phyloP scores from a whole-genome alignment of 64 coral and sea anemone genomes.

The Anthopleura sola region DNA sequence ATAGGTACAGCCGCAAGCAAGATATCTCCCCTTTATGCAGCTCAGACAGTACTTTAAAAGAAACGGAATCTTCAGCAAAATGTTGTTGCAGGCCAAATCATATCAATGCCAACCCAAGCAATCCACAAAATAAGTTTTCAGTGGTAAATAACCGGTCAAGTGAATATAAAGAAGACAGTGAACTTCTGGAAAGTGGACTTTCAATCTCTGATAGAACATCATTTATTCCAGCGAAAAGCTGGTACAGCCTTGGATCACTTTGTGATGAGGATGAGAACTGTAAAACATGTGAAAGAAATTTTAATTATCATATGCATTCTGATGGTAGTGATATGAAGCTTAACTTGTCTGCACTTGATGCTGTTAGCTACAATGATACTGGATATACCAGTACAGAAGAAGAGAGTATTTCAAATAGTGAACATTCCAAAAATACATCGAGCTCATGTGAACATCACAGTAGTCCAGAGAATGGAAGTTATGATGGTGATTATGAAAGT shows the following conservation, averaged over 20 bases:
- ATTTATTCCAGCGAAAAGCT: constrained; percentile 23
- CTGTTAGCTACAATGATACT: constrained; percentile 43
- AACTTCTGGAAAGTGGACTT: not conserved
- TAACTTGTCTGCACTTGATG: constrained; percentile 7
- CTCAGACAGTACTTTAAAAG: constrained; percentile 15
- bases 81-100: not conserved
- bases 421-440: not conserved
- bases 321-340: constrained; percentile 15
- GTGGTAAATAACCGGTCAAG: not conserved
- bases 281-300: constrained; percentile 32
- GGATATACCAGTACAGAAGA: constrained; percentile 50
- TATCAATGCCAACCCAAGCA: not conserved
- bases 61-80: not conserved
- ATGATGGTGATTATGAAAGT: constrained; percentile 62
- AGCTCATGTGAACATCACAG: not conserved
- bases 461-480: constrained; percentile 44
- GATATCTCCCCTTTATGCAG: not conserved
- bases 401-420: constrained; percentile 27
- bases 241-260: constrained; percentile 48
- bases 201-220: constrained; percentile 9
- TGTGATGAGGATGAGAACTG: constrained; percentile 50
- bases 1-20: not conserved
- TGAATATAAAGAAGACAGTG: not conserved
- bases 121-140: not conserved
- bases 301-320: constrained; percentile 15